phyloP scores from a whole-genome alignment of 2,888 invertebrate genomes.

The Rhorus exstirpatorius region DNA sequence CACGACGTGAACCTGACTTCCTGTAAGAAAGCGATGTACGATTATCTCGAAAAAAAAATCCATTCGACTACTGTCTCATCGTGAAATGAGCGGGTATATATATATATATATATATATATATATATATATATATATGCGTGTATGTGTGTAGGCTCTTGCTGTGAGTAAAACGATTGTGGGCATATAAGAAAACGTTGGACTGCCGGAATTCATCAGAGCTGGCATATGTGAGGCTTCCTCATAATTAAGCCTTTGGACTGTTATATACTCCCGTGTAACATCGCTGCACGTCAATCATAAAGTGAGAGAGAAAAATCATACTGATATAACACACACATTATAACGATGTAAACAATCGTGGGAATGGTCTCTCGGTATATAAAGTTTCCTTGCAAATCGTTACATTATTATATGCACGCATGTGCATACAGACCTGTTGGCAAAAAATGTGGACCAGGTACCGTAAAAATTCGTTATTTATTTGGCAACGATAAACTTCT shows the following conservation, averaged over 20 bases:
- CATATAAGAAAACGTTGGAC: slow-evolving; percentile 43
- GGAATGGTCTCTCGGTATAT: slow-evolving; percentile 41
- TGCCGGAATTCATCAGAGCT: slow-evolving; percentile 67
- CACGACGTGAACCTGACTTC: slow-evolving; percentile 23
- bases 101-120: no score
- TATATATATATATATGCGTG: no score
- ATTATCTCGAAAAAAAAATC: slow-evolving; percentile 9
- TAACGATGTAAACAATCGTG: slow-evolving; percentile 63
- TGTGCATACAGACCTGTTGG: background rate
- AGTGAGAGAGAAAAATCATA: slow-evolving; percentile 22
- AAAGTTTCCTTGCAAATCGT: slow-evolving; percentile 27
- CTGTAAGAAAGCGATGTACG: slow-evolving; percentile 48
- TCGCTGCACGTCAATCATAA: slow-evolving; percentile 61
- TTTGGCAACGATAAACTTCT: background rate
- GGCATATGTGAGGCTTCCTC: slow-evolving; percentile 65
- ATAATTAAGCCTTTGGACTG: slow-evolving; percentile 54
- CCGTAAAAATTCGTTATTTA: slow-evolving; percentile 28
- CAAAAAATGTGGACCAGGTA: slow-evolving; percentile 11
- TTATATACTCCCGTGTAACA: slow-evolving; percentile 51
- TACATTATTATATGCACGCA: slow-evolving; percentile 12
- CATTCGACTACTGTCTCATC: slow-evolving; percentile 10
- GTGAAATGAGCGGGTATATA: slow-evolving; percentile 22
- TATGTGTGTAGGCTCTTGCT: slow-evolving; percentile 9
- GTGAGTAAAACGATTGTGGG: slow-evolving; percentile 28
- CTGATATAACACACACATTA: slow-evolving; percentile 64